phyloP scores from a whole-genome alignment of 2,888 invertebrate species.

The Hofmannophila pseudospretella region DNA sequence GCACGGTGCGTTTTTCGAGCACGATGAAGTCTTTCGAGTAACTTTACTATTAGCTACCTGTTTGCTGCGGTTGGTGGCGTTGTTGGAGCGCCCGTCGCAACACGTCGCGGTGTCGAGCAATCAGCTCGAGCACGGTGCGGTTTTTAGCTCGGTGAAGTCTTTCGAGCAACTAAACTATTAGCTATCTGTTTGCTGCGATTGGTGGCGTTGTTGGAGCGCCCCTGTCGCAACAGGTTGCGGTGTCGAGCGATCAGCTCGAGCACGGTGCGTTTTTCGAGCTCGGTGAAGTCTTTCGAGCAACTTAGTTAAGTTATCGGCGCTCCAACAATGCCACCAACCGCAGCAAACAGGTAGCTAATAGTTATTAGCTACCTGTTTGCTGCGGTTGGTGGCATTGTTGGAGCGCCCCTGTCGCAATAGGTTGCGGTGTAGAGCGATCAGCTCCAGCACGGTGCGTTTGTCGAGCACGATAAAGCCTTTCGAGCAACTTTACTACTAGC shows the following conservation, averaged over 20 bases:
- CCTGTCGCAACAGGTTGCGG: slow-evolving; percentile 71
- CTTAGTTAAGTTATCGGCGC: slow-evolving; percentile 36
- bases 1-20: slow-evolving; percentile 69
- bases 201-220: slow-evolving; percentile 22
- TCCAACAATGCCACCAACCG: slow-evolving; percentile 75
- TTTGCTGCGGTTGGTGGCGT: slow-evolving; percentile 58
- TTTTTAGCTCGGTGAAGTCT: slow-evolving; percentile 75
- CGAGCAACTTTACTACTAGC: background rate
- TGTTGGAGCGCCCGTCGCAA: slow-evolving; percentile 75
- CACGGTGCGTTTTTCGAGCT: background rate
- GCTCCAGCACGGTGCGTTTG: background rate
- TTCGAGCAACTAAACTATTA: background rate
- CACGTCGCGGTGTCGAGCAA: slow-evolving; percentile 69
- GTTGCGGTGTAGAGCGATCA: slow-evolving; percentile 40
- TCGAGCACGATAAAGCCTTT: background rate
- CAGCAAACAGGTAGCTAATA: slow-evolving; percentile 63
- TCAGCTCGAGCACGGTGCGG: slow-evolving; percentile 69
- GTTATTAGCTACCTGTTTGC: slow-evolving; percentile 42
- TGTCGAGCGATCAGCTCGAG: background rate
- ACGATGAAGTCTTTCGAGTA: slow-evolving; percentile 57
- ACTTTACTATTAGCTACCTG: background rate
- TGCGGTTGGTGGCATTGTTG: background rate
- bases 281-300: background rate
- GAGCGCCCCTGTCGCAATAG: slow-evolving; percentile 64
- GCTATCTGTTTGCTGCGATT: background rate